phyloP scores from a whole-genome alignment of 2,113 vertebrate genomes.

The Plectropomus leopardus region DNA sequence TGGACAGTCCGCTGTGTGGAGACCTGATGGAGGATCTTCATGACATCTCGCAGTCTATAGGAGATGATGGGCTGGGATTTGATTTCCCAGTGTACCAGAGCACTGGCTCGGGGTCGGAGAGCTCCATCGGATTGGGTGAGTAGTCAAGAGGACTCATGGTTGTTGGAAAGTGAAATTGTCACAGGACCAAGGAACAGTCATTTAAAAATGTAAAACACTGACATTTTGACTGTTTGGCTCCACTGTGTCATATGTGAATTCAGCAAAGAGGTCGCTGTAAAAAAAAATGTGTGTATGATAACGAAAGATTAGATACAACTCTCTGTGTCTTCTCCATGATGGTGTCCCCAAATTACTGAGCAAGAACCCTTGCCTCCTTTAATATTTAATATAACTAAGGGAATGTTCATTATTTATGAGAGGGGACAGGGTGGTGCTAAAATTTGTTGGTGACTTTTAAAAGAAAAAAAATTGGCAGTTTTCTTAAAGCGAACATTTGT shows the following conservation, averaged over 20 bases:
- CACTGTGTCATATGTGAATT: not conserved
- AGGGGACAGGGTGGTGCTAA: too few relatives aligned
- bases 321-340: not conserved
- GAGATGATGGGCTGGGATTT: slow-evolving; percentile 88
- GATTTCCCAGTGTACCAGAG: slow-evolving; percentile 89
- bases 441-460: too few relatives aligned
- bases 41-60: slow-evolving; percentile 89
- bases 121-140: slow-evolving; percentile 88
- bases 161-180: not conserved
- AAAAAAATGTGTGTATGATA: slow-evolving; percentile 13
- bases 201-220: not conserved
- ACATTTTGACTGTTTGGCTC: slow-evolving; percentile 24
- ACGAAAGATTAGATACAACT: slow-evolving; percentile 2
- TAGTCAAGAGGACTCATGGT: not conserved
- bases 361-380: not conserved
- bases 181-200: not conserved
- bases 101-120: slow-evolving; percentile 87
- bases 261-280: not conserved
- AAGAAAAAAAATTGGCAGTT: too few relatives aligned
- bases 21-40: slow-evolving; percentile 92
- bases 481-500: too few relatives aligned
- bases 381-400: too few relatives aligned
- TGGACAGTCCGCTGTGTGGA: slow-evolving; percentile 90
- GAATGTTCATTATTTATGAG: too few relatives aligned
- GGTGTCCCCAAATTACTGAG: slow-evolving; percentile 13